A percentile compares a stretch with the other conserved stretches of the same genome.
Evolutionary conservation across 2,888 invertebrate genomes (phyloP).

Genomic region (Platypus cylindrus): DNA sequence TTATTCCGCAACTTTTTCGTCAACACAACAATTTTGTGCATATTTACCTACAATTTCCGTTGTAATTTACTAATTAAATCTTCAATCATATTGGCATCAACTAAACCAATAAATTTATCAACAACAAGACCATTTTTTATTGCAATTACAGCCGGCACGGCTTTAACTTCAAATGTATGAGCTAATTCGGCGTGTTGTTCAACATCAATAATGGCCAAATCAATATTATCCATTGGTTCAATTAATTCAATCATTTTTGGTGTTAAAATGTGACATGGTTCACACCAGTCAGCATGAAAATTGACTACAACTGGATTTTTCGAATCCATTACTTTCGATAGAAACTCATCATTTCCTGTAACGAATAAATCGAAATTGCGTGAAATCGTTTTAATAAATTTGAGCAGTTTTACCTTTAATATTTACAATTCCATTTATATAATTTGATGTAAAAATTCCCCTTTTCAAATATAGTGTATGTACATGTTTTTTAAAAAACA

Average conservation of each 20-base stretch:
- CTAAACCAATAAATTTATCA: conserved; percentile 79
- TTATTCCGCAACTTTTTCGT: too few species aligned
- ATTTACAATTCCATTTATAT: conserved; percentile 15
- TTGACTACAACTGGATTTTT: conserved; percentile 78
- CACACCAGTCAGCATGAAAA: conserved; percentile 86
- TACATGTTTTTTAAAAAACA: conserved; percentile 8
- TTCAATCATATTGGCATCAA: conserved; percentile 69
- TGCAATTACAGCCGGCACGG: conserved; percentile 71
- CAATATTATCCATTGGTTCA: conserved; percentile 55
- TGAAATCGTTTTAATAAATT: conserved; percentile 8
- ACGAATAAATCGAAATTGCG: background rate
- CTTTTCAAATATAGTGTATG: conserved; percentile 6
- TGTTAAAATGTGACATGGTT: conserved; percentile 76
- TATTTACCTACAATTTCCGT: conserved; percentile 22
- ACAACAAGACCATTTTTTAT: conserved; percentile 71
- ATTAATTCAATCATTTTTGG: conserved; percentile 69
- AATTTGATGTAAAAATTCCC: conserved; percentile 8
- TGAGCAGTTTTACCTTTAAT: conserved; percentile 10
- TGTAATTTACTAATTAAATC: conserved; percentile 55
- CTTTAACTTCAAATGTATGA: conserved; percentile 70
- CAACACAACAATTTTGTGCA: background rate
- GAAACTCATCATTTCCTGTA: conserved; percentile 61
- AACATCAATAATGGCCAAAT: conserved; percentile 71
- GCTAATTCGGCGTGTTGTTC: conserved; percentile 72
- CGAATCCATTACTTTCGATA: conserved; percentile 73